These are phyloP conservation scores for Sebastes goodei DNA, from an alignment of 2,797 vertebrate genomes.

Conservation along the genomic window DNA sequence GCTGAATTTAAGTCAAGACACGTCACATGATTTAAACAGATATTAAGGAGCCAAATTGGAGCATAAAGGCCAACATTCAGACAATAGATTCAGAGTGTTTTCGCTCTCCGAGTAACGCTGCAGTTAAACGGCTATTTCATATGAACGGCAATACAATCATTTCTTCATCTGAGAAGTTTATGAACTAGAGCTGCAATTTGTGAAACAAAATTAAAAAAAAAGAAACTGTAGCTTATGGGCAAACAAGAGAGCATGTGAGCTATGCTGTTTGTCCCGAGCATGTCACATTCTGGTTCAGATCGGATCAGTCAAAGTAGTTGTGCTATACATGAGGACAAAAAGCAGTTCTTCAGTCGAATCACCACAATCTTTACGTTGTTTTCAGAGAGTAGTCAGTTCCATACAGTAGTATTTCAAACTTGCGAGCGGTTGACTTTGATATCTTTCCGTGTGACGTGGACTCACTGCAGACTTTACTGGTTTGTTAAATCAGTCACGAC, in stretches of 20 bases:
- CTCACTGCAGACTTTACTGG: slow-evolving; percentile 35
- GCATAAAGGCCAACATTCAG: slow-evolving; percentile 56
- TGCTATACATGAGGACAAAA: slow-evolving; percentile 34
- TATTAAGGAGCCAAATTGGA: slow-evolving; percentile 55
- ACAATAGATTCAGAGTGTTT: slow-evolving; percentile 32
- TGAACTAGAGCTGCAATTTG: slow-evolving; percentile 34
- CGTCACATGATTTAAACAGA: slow-evolving; percentile 38
- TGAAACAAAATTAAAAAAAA: slow-evolving; percentile 6
- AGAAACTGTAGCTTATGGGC: slow-evolving; percentile 38
- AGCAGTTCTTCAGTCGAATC: slow-evolving; percentile 41
- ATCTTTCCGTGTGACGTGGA: slow-evolving; percentile 12
- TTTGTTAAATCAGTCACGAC: slow-evolving; percentile 33
- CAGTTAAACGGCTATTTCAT: slow-evolving; percentile 43
- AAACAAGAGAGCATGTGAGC: slow-evolving; percentile 42
- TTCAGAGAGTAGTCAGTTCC: slow-evolving; percentile 49
- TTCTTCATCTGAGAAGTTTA: slow-evolving; percentile 48
- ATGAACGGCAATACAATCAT: slow-evolving; percentile 64
- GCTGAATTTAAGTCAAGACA: slow-evolving; percentile 28
- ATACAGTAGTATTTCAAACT: slow-evolving; percentile 48
- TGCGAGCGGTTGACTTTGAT: slow-evolving; percentile 10
- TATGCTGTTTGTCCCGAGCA: slow-evolving; percentile 40
- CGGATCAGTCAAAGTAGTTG: slow-evolving; percentile 49
- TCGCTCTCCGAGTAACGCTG: slow-evolving; percentile 35
- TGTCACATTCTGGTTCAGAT: slow-evolving; percentile 71
- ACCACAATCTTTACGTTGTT: slow-evolving; percentile 40